Percentiles rank a stretch among this genome's conserved stretches.
phyloP scores from a whole-genome alignment of 2,797 vertebrate species.

The Coregonus suidteri region DNA sequence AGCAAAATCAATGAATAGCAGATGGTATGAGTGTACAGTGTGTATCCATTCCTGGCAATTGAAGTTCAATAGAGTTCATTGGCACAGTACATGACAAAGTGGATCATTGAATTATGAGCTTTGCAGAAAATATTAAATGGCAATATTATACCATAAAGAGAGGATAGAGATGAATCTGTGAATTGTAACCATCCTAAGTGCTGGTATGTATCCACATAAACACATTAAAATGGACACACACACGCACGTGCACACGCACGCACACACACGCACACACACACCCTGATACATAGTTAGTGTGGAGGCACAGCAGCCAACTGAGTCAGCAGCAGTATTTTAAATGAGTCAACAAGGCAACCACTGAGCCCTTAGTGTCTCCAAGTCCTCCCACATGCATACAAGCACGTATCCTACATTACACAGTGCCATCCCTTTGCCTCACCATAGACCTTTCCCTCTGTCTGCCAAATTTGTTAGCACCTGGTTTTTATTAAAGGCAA shows the following conservation, averaged over 20 bases:
- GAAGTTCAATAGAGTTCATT: conserved; percentile 39
- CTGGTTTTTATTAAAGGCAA: no score
- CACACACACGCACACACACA: no score
- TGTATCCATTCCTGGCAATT: conserved; percentile 39
- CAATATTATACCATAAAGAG: conserved; percentile 22
- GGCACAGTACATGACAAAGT: conserved; percentile 35
- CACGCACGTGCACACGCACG: conserved; percentile 3
- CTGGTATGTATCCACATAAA: not conserved
- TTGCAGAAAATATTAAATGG: conserved; percentile 7
- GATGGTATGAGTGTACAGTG: conserved; percentile 20
- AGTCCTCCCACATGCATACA: not conserved
- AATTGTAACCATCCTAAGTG: no score
- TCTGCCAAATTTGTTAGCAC: no score
- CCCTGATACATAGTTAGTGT: not conserved
- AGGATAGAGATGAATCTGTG: no score
- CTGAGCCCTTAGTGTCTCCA: conserved; percentile 16
- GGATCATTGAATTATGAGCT: conserved; percentile 46
- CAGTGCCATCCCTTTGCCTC: conserved; percentile 6
- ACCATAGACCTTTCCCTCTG: not conserved
- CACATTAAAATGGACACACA: not conserved
- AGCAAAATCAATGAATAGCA: conserved; percentile 36
- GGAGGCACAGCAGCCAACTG: conserved; percentile 20
- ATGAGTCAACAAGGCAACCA: conserved; percentile 33
- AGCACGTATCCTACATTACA: conserved; percentile 14
- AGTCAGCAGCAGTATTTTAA: conserved; percentile 43